Evolutionary conservation across 1,140 invertebrate species (phyloP).

Genomic region (Oppia nitens): DNA sequence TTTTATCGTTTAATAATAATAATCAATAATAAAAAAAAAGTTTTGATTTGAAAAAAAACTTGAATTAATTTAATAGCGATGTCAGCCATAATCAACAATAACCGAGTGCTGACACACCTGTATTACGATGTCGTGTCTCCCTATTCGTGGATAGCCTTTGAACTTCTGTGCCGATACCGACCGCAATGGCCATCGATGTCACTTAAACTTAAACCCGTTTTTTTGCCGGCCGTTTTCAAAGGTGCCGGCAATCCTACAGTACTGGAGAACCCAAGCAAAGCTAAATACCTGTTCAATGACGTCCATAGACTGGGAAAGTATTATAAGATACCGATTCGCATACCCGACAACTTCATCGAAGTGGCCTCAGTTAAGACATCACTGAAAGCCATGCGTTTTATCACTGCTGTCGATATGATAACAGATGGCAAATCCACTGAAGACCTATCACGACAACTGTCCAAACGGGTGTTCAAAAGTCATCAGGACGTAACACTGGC

Average conservation of each 20-base stretch:
- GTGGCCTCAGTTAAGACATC: slow-evolving; percentile 26
- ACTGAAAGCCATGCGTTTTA: slow-evolving; percentile 27
- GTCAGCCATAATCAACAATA: too few relatives aligned
- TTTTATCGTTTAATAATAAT: too few relatives aligned
- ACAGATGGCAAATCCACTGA: slow-evolving; percentile 24
- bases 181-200: slow-evolving; percentile 30
- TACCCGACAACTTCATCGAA: slow-evolving; percentile 25
- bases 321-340: too few relatives aligned
- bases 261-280: slow-evolving; percentile 23
- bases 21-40: too few relatives aligned
- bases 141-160: slow-evolving; percentile 33
- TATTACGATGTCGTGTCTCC: slow-evolving; percentile 35
- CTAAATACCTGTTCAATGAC: slow-evolving; percentile 28
- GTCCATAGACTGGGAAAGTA: slow-evolving; percentile 13
- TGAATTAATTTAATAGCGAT: too few relatives aligned
- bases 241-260: slow-evolving; percentile 15
- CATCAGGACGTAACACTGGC: too few relatives aligned
- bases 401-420: slow-evolving; percentile 28
- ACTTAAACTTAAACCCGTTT: slow-evolving; percentile 29
- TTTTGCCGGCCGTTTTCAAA: slow-evolving; percentile 27
- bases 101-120: too few relatives aligned
- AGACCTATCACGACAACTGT: slow-evolving; percentile 27
- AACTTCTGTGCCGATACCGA: slow-evolving; percentile 28
- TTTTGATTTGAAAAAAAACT: too few relatives aligned
- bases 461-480: slow-evolving; percentile 27